phyloP scores from a whole-genome alignment of 2,113 vertebrate genomes.

The Dasyurus viverrinus region DNA sequence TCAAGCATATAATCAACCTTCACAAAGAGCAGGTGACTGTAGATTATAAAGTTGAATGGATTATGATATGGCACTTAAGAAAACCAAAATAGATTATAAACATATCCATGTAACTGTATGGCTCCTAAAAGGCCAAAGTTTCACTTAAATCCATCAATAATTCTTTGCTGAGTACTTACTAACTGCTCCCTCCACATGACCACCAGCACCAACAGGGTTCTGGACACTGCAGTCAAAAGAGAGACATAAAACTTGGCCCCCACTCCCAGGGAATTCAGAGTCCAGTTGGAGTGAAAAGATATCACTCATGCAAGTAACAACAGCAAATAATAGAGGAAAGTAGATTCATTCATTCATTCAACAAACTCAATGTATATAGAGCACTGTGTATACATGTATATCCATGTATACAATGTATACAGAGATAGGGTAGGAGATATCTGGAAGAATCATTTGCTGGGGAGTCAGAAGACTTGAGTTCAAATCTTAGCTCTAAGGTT shows the following conservation, averaged over 20 bases:
- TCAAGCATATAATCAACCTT: background rate
- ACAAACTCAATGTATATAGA: background rate
- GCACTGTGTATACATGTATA: background rate
- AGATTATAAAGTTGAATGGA: background rate
- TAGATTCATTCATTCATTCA: background rate
- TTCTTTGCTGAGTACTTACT: background rate
- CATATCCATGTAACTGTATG: background rate
- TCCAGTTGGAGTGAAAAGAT: background rate
- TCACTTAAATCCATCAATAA: background rate
- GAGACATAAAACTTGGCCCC: background rate
- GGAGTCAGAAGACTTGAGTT: background rate
- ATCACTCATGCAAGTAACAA: background rate
- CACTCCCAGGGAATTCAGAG: background rate
- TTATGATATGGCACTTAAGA: background rate
- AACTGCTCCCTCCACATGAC: background rate
- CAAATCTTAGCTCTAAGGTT: background rate
- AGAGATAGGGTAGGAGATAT: too few relatives aligned
- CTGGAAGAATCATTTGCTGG: too few relatives aligned
- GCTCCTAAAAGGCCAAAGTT: background rate
- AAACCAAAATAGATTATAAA: background rate
- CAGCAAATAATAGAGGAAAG: background rate
- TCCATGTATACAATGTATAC: too few relatives aligned
- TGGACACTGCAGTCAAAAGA: background rate
- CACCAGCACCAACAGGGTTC: background rate
- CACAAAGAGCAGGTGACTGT: background rate